These are phyloP conservation scores for Anguilla marmorata DNA, from an alignment of 2,797 vertebrate species.

Conservation along the genomic window DNA sequence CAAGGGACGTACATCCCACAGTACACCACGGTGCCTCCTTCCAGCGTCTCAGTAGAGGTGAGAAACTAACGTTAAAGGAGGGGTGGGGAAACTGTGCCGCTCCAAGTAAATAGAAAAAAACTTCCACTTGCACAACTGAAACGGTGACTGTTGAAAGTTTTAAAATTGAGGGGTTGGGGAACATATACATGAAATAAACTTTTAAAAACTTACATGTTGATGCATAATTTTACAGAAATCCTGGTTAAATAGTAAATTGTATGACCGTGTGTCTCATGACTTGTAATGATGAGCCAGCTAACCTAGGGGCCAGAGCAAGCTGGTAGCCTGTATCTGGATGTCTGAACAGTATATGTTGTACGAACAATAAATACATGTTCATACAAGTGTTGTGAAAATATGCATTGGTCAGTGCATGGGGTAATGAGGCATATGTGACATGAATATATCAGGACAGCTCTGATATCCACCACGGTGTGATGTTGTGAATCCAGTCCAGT, in stretches of 20 bases:
- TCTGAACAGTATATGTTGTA: background rate
- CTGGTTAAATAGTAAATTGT: background rate
- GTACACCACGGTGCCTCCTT: slow-evolving; percentile 84
- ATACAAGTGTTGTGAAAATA: background rate
- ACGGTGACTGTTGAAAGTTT: background rate
- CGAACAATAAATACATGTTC: background rate
- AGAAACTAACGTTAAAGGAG: slow-evolving; percentile 20
- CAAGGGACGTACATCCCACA: slow-evolving; percentile 89
- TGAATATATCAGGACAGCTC: background rate
- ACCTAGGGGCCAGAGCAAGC: background rate
- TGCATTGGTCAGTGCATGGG: background rate
- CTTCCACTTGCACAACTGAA: background rate
- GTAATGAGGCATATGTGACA: background rate
- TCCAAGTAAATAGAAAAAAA: background rate
- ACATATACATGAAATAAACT: background rate
- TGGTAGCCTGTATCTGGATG: background rate
- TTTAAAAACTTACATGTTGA: background rate
- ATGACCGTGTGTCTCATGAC: background rate
- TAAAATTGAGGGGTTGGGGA: background rate
- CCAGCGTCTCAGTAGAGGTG: slow-evolving; percentile 86
- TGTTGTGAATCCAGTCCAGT: background rate
- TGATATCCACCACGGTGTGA: background rate
- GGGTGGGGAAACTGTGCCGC: background rate
- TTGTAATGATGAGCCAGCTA: background rate
- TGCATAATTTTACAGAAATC: background rate